Evolutionary conservation across 2,113 vertebrate genomes (phyloP), one percentile per base, ranked within the genome.

Genomic region (Ranitomeya variabilis): DNA sequence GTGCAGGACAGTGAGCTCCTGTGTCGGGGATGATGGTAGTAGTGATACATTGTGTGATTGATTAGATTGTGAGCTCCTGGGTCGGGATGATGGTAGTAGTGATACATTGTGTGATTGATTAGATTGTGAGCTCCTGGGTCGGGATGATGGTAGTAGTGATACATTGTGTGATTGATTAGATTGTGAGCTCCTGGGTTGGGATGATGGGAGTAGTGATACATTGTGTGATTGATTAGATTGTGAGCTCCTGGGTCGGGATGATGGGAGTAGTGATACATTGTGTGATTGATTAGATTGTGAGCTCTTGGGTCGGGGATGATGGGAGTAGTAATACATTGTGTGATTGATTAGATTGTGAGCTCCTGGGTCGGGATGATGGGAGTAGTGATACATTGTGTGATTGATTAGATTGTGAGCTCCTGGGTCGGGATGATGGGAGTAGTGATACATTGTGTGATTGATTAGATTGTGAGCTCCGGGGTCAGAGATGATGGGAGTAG

Each of bases 191-290:
- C 64, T 66, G 64, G 64, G 64, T 66, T 7, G n/a, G 26, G 31
- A 73, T 31, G 69, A 73, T 73, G 71, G 15, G 71, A 45, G 71
- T 74, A 45, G 71, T 74, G 31, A 74, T 74, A 74, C 31, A 18
- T 15, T 73, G 69, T 73, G 14, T 21, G 3, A 37, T 31, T 37
- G 71, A 51, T 74, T 74, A 76, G 73, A 76, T 19, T 76, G 45
- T 76, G 16, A 76, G 37, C 73, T 52, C 37, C 16, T 52, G 73
- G 45, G 45, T 19, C 18, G 73, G 73, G 73, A 76, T 76, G 73
- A 69, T 69, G 66, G 66, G 23, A 26, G 10, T 23, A 26, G 10
- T 23, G 11, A 26, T 26, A 69, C 23, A 13, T 11, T 69, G n/a
- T 69, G n/a, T 64, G 62, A 64, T 64, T 23, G n/a, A 69, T 69